phyloP scores from a whole-genome alignment of 2,888 invertebrate genomes.

The Eurytoma adleriae region DNA sequence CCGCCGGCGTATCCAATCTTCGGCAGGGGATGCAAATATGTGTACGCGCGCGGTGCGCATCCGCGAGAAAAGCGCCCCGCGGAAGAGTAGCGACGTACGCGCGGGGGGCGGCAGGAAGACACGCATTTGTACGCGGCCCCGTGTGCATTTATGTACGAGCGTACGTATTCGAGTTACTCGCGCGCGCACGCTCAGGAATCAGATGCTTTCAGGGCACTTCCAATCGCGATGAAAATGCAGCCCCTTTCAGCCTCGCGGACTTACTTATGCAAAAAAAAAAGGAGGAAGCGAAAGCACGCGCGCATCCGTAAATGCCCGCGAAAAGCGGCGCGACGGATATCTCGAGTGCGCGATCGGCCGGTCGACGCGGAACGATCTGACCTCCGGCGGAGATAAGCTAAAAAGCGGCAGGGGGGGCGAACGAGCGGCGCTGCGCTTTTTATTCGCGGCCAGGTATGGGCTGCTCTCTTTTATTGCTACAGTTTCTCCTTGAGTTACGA shows the following conservation, averaged over 20 bases:
- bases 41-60: slow-evolving; percentile 7
- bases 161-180: neutral
- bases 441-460: slow-evolving; percentile 31
- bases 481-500: slow-evolving; percentile 45
- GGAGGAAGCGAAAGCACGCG: no score
- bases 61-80: neutral
- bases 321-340: neutral
- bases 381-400: neutral
- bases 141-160: neutral
- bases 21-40: slow-evolving; percentile 65
- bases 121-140: slow-evolving; percentile 2
- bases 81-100: neutral
- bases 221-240: slow-evolving; percentile 60
- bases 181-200: slow-evolving; percentile 39
- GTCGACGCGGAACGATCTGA: neutral
- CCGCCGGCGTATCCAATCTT: slow-evolving; percentile 64
- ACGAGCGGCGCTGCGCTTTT: slow-evolving; percentile 22
- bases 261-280: neutral
- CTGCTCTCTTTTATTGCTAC: slow-evolving; percentile 40
- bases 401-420: neutral
- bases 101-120: neutral
- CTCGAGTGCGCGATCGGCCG: neutral
- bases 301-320: no score
- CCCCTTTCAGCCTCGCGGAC: neutral
- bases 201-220: slow-evolving; percentile 59